phyloP scores from a whole-genome alignment of 2,888 invertebrate genomes.

The Pterostichus madidus region DNA sequence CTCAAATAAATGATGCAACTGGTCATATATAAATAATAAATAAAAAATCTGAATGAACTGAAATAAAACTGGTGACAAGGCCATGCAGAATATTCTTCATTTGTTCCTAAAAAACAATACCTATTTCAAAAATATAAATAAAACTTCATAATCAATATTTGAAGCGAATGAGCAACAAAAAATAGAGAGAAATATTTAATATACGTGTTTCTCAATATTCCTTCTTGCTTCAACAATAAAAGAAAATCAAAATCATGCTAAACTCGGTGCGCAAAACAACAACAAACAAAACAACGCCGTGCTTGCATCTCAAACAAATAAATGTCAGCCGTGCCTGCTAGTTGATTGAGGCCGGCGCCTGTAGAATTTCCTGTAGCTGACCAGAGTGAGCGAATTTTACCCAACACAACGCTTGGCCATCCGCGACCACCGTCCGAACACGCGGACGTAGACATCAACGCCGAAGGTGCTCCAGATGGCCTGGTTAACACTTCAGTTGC shows the following conservation, averaged over 20 bases:
- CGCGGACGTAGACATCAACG: constrained; percentile 75
- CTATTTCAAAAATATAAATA: constrained; percentile 17
- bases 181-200: neutral
- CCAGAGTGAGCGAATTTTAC: constrained; percentile 94
- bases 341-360: constrained; percentile 89
- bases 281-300: constrained; percentile 59
- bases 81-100: constrained; percentile 22
- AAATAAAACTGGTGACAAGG: constrained; percentile 28
- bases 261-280: constrained; percentile 50
- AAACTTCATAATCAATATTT: neutral
- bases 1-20: too few relatives aligned
- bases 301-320: constrained; percentile 47
- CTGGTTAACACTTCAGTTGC: constrained; percentile 55
- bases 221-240: constrained; percentile 35
- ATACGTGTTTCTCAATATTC: neutral
- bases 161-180: constrained; percentile 59
- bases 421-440: constrained; percentile 79
- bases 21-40: too few relatives aligned
- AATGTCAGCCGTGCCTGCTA: constrained; percentile 82
- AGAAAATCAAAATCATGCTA: constrained; percentile 58
- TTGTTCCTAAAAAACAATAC: constrained; percentile 34
- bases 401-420: constrained; percentile 90
- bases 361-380: constrained; percentile 87
- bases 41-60: neutral
- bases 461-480: constrained; percentile 70